phyloP scores from a whole-genome alignment of 2,113 vertebrate species.

The Anolis carolinensis region DNA sequence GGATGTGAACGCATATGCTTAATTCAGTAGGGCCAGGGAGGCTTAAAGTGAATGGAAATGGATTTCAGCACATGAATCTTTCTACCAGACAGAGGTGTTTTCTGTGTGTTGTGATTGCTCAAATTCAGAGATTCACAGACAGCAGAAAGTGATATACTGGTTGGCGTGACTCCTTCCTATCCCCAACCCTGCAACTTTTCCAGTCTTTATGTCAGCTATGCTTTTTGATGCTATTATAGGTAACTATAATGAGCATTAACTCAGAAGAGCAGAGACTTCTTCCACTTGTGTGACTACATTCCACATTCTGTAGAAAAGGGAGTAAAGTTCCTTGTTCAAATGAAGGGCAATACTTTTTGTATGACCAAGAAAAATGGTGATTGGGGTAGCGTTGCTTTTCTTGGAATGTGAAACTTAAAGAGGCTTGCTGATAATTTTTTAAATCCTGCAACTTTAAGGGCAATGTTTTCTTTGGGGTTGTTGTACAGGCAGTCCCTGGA shows the following conservation, averaged over 20 bases:
- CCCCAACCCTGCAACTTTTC: neutral
- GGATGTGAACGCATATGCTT: neutral
- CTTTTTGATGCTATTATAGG: neutral
- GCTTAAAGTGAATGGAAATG: neutral
- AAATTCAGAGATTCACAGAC: neutral
- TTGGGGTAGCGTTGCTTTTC: neutral
- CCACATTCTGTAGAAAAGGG: neutral
- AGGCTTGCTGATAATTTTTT: neutral
- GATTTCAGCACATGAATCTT: neutral
- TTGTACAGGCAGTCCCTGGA: no score
- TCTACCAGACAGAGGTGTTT: no score
- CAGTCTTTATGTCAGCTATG: no score
- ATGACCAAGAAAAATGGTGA: neutral
- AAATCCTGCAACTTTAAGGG: neutral
- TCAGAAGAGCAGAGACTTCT: neutral
- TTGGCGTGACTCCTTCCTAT: neutral
- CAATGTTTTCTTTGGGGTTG: neutral
- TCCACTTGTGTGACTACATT: no score
- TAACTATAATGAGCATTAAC: neutral
- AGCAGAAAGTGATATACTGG: neutral
- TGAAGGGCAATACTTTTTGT: neutral
- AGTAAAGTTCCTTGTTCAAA: neutral
- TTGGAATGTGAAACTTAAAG: neutral
- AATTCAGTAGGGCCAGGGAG: neutral
- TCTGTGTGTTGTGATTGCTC: neutral